Base-by-base conservation (phyloP, 2,888 invertebrate genomes). In the Lypha dubia region DNA sequence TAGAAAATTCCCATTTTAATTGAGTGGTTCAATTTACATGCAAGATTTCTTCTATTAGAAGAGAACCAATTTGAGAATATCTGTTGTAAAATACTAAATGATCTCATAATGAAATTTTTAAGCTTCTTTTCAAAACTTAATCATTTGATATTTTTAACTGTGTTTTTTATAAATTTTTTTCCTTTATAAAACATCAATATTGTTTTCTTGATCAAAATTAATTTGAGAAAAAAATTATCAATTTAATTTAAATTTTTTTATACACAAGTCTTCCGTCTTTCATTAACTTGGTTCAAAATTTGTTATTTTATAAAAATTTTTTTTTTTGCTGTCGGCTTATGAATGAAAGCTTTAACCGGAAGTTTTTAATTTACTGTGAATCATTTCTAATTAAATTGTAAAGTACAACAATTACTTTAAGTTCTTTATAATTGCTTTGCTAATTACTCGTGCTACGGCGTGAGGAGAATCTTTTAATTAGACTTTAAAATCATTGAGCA, bases 321-420 rank as follows among this genome's bases (percentile, higher is more conserved):
- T 68, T 35, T n/a, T n/a, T n/a, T n/a, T n/a, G n/a, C n/a, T n/a
- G 13, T 20, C 38, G 0, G 15, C 24, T 35, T 32, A 24, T 49
- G 17, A 65, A 53, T 75, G 13, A 32, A 53, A 53, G 20, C 5
- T 13, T 4, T 9, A 35, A 67, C 9, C 53, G 79, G 79, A 79
- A 79, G 63, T 62, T 44, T 53, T 79, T 53, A 71, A 63, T 44
- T 71, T 20, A 13, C 32, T 63, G 70, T 79, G 79, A 41, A 63
- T 63, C 44, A 38, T 44, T 20, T 62, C 51, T 56, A 46, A 63
- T 56, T 62, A n/a, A 62, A 51, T 70, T 62, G 28, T 62, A 70
- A 51, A 62, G 53, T 63, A 22, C n/a, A n/a, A n/a, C n/a, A 77
- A 70, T 79, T 38, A 56, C 13, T 53, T 46, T 15, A 41, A 53